phyloP scores from a whole-genome alignment of 1,140 invertebrate species.

The Nasonia vitripennis region DNA sequence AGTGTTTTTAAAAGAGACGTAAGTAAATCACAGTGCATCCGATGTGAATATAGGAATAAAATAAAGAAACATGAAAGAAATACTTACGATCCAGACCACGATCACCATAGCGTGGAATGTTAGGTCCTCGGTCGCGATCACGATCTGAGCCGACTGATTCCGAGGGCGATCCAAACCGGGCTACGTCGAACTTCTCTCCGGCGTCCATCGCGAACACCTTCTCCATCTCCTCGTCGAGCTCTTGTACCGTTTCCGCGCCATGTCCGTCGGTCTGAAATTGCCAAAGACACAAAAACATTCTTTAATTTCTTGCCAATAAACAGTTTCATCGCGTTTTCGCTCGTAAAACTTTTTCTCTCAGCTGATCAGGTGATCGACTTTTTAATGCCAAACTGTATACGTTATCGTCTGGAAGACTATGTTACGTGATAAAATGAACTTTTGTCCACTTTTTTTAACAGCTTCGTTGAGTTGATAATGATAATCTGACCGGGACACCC shows the following conservation, averaged over 20 bases:
- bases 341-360: not conserved
- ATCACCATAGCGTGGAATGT: conserved; percentile 73
- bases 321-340: not conserved
- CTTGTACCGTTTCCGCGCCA: conserved; percentile 79
- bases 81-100: conserved; percentile 75
- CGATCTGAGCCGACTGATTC: conserved; percentile 74
- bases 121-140: conserved; percentile 73
- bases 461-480: not conserved
- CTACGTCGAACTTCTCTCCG: conserved; percentile 80
- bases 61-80: not conserved
- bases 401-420: not conserved
- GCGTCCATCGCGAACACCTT: conserved; percentile 81
- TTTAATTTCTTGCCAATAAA: not conserved
- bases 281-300: conserved; percentile 4
- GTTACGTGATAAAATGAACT: not conserved
- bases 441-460: not conserved
- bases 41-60: not conserved
- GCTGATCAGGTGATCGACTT: not conserved
- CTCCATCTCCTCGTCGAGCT: conserved; percentile 86
- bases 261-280: conserved; percentile 73
- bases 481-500: too few relatives aligned
- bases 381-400: not conserved
- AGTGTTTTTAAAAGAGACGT: too few relatives aligned
- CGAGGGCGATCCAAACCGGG: conserved; percentile 74
- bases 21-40: too few relatives aligned